Percentiles rank a stretch among this genome's conserved stretches.
Evolutionary conservation across 2,113 vertebrate species (phyloP).

Genomic region (Lathamus discolor): DNA sequence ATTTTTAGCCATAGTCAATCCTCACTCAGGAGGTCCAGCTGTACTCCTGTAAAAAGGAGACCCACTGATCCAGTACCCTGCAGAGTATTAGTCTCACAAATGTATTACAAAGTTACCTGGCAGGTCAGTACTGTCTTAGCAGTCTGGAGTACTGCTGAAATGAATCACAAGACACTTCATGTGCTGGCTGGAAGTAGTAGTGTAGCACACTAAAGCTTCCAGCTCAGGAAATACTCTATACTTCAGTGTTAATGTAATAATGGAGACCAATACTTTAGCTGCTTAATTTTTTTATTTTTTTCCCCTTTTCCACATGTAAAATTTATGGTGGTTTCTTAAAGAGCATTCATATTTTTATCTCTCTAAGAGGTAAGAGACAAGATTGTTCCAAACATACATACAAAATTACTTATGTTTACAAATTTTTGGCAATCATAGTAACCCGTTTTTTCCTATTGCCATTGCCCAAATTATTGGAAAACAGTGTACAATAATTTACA

Average conservation of each 20-base stretch:
- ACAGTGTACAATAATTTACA: conserved; percentile 90
- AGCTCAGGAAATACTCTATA: neutral
- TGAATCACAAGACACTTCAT: neutral
- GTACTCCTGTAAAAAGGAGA: neutral
- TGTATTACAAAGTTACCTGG: neutral
- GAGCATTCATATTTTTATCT: conserved; percentile 61
- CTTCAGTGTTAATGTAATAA: neutral
- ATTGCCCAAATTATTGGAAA: conserved; percentile 88
- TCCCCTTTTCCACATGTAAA: conserved; percentile 37
- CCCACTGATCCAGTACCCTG: neutral
- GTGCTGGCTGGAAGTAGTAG: neutral
- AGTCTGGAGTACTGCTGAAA: neutral
- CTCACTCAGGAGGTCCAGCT: neutral
- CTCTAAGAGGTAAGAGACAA: conserved; percentile 64
- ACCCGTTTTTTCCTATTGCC: conserved; percentile 88
- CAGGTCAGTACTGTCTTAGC: neutral
- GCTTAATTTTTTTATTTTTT: conserved; percentile 43
- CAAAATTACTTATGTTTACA: conserved; percentile 79
- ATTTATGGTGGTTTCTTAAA: conserved; percentile 74
- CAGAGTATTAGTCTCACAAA: neutral
- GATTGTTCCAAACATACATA: conserved; percentile 70
- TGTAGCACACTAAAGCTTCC: neutral
- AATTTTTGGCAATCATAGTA: conserved; percentile 84
- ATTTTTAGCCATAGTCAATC: neutral
- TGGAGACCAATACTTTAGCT: neutral